These are phyloP conservation scores for Dexiosoma caninum DNA, from an alignment of 2,888 invertebrate genomes.

Conservation along the genomic window DNA sequence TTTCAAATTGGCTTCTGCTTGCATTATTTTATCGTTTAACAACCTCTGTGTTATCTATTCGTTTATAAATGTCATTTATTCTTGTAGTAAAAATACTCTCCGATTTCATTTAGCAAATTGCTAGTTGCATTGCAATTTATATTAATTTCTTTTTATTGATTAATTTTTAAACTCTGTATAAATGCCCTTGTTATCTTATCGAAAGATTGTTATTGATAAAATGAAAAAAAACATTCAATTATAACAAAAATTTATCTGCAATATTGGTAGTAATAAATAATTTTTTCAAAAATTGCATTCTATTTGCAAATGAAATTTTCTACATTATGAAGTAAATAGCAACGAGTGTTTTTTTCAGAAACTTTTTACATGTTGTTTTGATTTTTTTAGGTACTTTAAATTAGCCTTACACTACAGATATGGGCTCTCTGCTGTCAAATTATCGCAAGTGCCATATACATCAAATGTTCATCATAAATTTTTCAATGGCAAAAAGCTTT, in stretches of 20 bases:
- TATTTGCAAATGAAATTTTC: too few relatives aligned
- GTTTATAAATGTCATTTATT: not conserved
- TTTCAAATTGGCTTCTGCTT: too few relatives aligned
- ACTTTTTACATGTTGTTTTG: too few relatives aligned
- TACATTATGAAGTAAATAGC: too few relatives aligned
- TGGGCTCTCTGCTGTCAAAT: too few relatives aligned
- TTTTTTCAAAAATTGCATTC: not conserved
- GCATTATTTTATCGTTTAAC: too few relatives aligned
- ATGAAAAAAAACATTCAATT: too few relatives aligned
- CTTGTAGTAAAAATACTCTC: not conserved
- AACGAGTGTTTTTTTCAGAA: too few relatives aligned
- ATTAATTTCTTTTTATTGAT: not conserved
- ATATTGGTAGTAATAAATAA: not conserved
- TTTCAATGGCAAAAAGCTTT: too few relatives aligned
- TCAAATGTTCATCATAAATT: too few relatives aligned
- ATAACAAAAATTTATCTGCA: not conserved
- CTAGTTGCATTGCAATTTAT: not conserved
- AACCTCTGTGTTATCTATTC: not conserved
- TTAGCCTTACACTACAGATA: too few relatives aligned
- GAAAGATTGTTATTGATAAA: not conserved
- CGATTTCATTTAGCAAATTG: not conserved
- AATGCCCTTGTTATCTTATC: conserved; percentile 3
- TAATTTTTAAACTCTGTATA: not conserved
- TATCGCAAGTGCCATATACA: not conserved
- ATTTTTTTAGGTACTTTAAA: too few relatives aligned